Base-by-base conservation (phyloP, 2,113 vertebrate genomes). In the Balaenoptera acutorostrata region DNA sequence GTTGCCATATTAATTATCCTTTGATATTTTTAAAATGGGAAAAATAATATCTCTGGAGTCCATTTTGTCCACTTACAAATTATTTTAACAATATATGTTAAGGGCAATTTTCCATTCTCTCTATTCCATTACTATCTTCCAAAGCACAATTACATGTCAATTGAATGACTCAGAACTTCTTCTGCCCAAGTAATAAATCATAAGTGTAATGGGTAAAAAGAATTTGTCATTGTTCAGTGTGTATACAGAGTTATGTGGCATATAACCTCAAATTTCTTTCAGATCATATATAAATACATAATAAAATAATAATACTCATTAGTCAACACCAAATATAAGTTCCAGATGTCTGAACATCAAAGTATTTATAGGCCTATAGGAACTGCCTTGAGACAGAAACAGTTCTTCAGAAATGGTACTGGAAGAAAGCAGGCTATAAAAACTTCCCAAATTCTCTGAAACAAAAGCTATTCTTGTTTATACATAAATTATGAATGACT, bases 261-360 rank as follows among this genome's bases (percentile, higher is more conserved):
- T 90, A 97, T 20, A 71, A 94, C 88, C 96, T 72, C 49, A 97
- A 98, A 85, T 98, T 97, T 98, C 98, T 97, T 98, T 98, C 96
- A 98, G 98, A 98, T 85, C 95, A 97, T 85, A 86, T 92, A 96
- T 98, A 95, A 95, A 93, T 71, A 92, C 96, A 98, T 95, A 96
- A 96, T 98, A 98, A 98, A 52, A 91, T 61, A 93, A 83, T 84
- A 86, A 93, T 80, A 27, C 64, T 96, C 68, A 84, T 90, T 97
- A 97, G 39, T 96, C 98, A 96, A 91, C 93, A 96, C 57, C n/a
- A 52, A 96, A 84, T 94, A 97, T 96, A 81, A 95, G 89, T 95
- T 98, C 96, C 95, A 98, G 91, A 95, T 77, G 52, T 55, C 95
- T 93, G 92, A n/a, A 89, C 95, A 57, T 78, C 88, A 91, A 98